Conservation (phyloP, 2,797 vertebrate species). For the Girardinus metallicus region DNA sequence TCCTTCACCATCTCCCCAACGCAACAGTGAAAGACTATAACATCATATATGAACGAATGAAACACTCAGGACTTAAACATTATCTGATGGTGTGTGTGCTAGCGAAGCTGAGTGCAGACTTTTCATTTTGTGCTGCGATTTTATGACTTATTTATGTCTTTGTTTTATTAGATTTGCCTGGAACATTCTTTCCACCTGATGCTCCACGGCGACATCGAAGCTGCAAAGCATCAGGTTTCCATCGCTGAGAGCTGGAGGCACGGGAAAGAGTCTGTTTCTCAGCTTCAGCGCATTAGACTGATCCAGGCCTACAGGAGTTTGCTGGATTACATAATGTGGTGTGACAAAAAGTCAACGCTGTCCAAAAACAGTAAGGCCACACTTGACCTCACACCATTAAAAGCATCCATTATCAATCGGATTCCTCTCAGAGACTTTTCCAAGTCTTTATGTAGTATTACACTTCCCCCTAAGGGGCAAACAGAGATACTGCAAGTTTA, state of each 20-base stretch:
- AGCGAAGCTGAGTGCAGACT: neutral
- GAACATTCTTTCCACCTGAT: constrained; percentile 89
- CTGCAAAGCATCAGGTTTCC: constrained; percentile 84
- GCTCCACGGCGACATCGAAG: constrained; percentile 81
- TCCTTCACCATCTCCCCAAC: constrained; percentile 86
- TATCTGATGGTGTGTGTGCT: constrained; percentile 84
- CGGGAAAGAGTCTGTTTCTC: constrained; percentile 78
- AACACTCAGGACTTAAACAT: constrained; percentile 84
- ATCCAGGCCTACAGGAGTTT: constrained; percentile 88
- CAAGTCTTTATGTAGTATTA: constrained; percentile 27
- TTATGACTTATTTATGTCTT: neutral
- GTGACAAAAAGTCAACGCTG: constrained; percentile 74
- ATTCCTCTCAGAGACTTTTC: neutral
- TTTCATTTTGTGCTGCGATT: neutral
- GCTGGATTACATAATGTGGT: constrained; percentile 89
- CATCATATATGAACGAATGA: constrained; percentile 88
- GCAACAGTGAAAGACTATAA: constrained; percentile 83
- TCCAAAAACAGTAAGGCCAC: constrained; percentile 75
- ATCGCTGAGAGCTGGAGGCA: constrained; percentile 88
- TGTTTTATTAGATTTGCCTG: constrained; percentile 82
- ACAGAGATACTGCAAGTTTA: neutral
- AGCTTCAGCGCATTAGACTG: constrained; percentile 79
- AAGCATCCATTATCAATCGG: constrained; percentile 42
- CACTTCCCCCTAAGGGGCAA: constrained; percentile 52
- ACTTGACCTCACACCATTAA: neutral